phyloP scores from a whole-genome alignment of 1,140 invertebrate species.

The Magallana ariakensis region DNA sequence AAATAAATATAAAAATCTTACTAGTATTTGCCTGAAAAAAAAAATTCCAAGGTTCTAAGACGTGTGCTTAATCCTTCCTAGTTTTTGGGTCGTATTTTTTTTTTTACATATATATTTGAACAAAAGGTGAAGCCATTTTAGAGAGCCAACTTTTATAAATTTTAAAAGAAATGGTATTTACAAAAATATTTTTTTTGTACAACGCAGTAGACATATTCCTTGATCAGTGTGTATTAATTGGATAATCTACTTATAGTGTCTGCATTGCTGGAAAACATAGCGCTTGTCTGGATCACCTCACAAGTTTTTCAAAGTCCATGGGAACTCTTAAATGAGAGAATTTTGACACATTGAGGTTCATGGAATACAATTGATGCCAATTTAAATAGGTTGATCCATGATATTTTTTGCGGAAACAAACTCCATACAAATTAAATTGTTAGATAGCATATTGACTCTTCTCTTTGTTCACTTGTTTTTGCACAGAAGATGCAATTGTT shows the following conservation, averaged over 20 bases:
- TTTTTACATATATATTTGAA: too few relatives aligned
- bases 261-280: constrained; percentile 1
- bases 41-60: too few relatives aligned
- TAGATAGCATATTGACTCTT: constrained; percentile 19
- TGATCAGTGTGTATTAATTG: constrained; percentile 1
- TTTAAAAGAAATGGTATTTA: too few relatives aligned
- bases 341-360: constrained; percentile 33
- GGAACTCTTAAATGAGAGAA: constrained; percentile 5
- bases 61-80: too few relatives aligned
- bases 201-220: not conserved
- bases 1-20: too few relatives aligned
- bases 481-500: not conserved
- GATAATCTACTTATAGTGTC: constrained; percentile 11
- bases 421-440: not conserved
- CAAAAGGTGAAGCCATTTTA: too few relatives aligned
- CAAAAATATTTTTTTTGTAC: too few relatives aligned
- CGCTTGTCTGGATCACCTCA: not conserved
- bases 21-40: too few relatives aligned
- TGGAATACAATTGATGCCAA: constrained; percentile 22
- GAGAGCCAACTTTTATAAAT: too few relatives aligned
- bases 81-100: too few relatives aligned
- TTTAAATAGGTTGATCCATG: constrained; percentile 30
- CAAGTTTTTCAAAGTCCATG: not conserved
- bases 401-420: constrained; percentile 32
- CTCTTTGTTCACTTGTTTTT: not conserved